Conservation (phyloP, 2,113 vertebrate species). For the Coracopsis vasa region DNA sequence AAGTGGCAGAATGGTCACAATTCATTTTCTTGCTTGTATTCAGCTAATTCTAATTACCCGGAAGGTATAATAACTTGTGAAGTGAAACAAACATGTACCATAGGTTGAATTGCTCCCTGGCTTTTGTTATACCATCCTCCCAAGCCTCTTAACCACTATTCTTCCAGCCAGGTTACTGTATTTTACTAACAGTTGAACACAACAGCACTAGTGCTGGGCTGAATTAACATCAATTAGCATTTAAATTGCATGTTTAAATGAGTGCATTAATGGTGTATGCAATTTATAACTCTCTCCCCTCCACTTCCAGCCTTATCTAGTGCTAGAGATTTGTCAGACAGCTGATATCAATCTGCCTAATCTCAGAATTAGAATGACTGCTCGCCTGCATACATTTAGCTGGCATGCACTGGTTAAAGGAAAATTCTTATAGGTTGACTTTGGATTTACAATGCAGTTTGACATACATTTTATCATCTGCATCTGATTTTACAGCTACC, state of each 20-base stretch:
- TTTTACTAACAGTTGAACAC: not conserved
- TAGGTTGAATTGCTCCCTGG: not conserved
- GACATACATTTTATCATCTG: not conserved
- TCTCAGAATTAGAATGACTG: slow-evolving; percentile 34
- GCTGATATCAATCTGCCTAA: slow-evolving; percentile 45
- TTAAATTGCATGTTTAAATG: slow-evolving; percentile 57
- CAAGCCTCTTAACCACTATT: not conserved
- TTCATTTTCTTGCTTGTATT: not conserved
- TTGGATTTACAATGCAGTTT: slow-evolving; percentile 34
- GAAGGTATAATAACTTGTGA: not conserved
- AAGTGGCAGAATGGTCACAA: not conserved
- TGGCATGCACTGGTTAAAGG: slow-evolving; percentile 14
- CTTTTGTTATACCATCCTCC: not conserved
- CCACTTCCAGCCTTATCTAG: slow-evolving; percentile 20
- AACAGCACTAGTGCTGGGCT: not conserved
- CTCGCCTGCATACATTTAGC: not conserved
- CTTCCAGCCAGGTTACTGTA: not conserved
- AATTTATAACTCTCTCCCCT: slow-evolving; percentile 36
- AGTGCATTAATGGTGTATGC: slow-evolving; percentile 17
- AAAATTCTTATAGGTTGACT: slow-evolving; percentile 1
- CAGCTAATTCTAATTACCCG: not conserved
- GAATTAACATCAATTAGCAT: slow-evolving; percentile 68
- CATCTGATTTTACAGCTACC: slow-evolving; percentile 3
- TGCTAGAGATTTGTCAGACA: slow-evolving; percentile 36
- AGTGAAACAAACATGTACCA: not conserved